Conservation (phyloP, 2,888 invertebrate genomes). For the Drosophila gaucha region DNA sequence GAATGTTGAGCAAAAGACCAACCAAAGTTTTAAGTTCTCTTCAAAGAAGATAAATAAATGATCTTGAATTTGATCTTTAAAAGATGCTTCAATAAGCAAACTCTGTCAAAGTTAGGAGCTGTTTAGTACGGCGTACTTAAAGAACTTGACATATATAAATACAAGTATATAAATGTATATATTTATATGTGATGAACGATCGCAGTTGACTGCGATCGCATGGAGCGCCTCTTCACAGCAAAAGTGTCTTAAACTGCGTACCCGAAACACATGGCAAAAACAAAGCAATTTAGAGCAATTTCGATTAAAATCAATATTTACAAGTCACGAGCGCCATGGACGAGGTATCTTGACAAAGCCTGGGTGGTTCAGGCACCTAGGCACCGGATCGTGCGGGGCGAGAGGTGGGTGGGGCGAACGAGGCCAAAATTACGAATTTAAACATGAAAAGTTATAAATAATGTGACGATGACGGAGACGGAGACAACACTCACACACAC, state of each 20-base stretch:
- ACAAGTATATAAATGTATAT: not conserved
- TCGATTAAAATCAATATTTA: constrained; percentile 83
- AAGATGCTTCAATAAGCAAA: too few species aligned
- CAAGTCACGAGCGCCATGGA: constrained; percentile 56
- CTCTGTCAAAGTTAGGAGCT: not conserved
- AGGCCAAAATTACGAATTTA: constrained; percentile 74
- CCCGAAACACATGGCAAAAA: constrained; percentile 41
- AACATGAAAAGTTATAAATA: constrained; percentile 75
- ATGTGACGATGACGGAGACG: constrained; percentile 61
- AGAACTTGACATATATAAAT: not conserved
- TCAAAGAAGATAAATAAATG: too few species aligned
- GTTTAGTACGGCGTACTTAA: not conserved
- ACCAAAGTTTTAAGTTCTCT: too few species aligned
- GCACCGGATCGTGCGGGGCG: not conserved
- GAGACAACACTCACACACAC: constrained; percentile 32
- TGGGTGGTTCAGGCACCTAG: constrained; percentile 33
- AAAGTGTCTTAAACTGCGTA: constrained; percentile 77
- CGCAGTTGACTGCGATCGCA: constrained; percentile 2
- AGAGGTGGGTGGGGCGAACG: not conserved
- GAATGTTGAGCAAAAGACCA: too few species aligned
- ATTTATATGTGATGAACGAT: constrained; percentile 5
- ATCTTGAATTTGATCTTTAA: too few species aligned
- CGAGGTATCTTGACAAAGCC: constrained; percentile 17
- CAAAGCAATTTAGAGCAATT: constrained; percentile 79
- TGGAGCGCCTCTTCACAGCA: constrained; percentile 61